These are phyloP conservation scores for Zygothrica quintamaculata DNA, from an alignment of 2,888 invertebrate species.

Conservation along the genomic window DNA sequence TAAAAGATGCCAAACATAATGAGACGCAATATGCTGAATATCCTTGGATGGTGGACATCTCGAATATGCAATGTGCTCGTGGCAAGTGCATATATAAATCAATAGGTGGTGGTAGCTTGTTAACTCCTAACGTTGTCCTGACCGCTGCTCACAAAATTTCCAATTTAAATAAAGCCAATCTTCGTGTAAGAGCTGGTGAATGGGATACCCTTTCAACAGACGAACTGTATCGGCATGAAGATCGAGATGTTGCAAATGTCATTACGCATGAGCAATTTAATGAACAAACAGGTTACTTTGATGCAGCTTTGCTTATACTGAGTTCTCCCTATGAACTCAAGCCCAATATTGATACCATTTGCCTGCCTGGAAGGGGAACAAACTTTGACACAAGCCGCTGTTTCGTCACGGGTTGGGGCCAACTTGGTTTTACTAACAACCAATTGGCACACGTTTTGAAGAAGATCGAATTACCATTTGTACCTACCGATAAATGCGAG, in stretches of 20 bases:
- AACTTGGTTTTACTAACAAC: too few species aligned
- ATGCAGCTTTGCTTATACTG: slow-evolving; percentile 89
- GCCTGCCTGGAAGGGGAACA: slow-evolving; percentile 85
- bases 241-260: slow-evolving; percentile 86
- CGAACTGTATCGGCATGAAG: too few species aligned
- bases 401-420: slow-evolving; percentile 82
- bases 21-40: slow-evolving; percentile 39
- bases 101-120: slow-evolving; percentile 79
- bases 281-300: slow-evolving; percentile 87
- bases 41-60: slow-evolving; percentile 43
- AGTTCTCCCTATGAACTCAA: slow-evolving; percentile 86
- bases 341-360: slow-evolving; percentile 89
- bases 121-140: slow-evolving; percentile 86
- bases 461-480: slow-evolving; percentile 89
- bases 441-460: too few species aligned
- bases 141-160: slow-evolving; percentile 91
- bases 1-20: accelerated
- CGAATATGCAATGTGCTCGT: too few species aligned
- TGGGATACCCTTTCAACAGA: slow-evolving; percentile 74
- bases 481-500: slow-evolving; percentile 85
- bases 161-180: too few species aligned
- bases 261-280: slow-evolving; percentile 85
- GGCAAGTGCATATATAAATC: too few species aligned
- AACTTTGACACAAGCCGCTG: slow-evolving; percentile 64
- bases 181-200: slow-evolving; percentile 89